Base-by-base conservation (phyloP, 2,888 invertebrate species). In the Terebella lapidaria region DNA sequence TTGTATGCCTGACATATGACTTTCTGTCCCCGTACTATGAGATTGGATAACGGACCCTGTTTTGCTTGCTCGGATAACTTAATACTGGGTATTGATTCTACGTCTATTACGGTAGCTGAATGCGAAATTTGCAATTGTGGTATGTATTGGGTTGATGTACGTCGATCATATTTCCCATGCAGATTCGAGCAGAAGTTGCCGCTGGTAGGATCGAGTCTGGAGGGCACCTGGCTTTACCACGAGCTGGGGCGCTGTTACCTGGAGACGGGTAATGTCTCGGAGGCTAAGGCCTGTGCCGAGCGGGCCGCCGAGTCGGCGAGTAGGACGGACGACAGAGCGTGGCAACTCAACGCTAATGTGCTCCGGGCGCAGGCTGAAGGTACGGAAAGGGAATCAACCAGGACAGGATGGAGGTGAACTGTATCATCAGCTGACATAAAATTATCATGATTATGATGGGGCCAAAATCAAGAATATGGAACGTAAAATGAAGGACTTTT, bases 201-300 rank as follows among this genome's bases (percentile, higher is more conserved):
- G 4, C 59, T 76, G 56, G 75, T 77, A 49, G 76, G 78, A 67
- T 74, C 77, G n/a, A 67, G 77, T 0, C 64, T 81, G 51, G 82
- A 82, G 63, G 72, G 74, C 42, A 77, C 81, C 2, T 82, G 81
- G 78, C 65, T 81, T n/a, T 78, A 74, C 67, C 82, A 82, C 67
- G 81, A 82, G 69, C 79, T 82, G 46, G 81, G 81, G n/a, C 71
- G 81, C 22, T 82, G 82, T 64, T 75, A 81, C 66, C 68, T 81
- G 58, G 81, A 79, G 65, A 60, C 77, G 28, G 68, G 68, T 3
- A 68, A 73, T 54, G 72, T 67, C 58, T 57, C 67, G 3, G 70
- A 74, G 15, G 74, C 78, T 2, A 57, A 69, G 29, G 75, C 75
- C 3, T 76, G 72, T 61, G 79, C 79, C 25, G 71, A 74, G 62